These are phyloP conservation scores for Coptodon bakossiorum DNA, from an alignment of 2,113 vertebrate species.

Conservation along the genomic window DNA sequence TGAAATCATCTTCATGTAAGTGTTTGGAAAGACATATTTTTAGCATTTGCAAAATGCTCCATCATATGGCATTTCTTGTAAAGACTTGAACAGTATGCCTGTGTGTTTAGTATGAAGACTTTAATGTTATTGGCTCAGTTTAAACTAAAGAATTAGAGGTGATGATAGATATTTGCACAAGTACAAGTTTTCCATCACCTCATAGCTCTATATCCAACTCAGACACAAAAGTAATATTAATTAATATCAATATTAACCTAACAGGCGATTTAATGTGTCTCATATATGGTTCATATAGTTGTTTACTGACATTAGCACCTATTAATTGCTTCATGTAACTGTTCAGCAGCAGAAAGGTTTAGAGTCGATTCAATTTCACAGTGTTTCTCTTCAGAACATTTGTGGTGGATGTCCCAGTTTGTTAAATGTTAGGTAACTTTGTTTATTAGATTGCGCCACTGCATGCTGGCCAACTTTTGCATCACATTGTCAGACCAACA, in stretches of 20 bases:
- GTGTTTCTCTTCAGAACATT: not conserved
- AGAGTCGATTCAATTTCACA: not conserved
- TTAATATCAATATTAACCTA: not conserved
- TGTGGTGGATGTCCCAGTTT: not conserved
- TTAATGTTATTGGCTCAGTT: not conserved
- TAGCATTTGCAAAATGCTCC: not conserved
- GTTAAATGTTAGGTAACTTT: not conserved
- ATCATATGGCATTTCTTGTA: not conserved
- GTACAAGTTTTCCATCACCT: not conserved
- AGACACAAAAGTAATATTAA: not conserved
- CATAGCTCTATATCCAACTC: not conserved
- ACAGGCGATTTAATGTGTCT: not conserved
- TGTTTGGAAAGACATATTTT: not conserved
- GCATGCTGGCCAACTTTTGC: not conserved
- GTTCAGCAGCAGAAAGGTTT: not conserved
- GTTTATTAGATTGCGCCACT: not conserved
- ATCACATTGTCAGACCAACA: not conserved
- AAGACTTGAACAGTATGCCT: not conserved
- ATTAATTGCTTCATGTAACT: not conserved
- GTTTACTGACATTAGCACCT: not conserved
- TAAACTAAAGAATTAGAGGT: not conserved
- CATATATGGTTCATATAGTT: too few relatives aligned
- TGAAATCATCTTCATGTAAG: accelerated
- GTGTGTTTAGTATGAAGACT: not conserved
- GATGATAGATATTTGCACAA: not conserved